These are phyloP conservation scores for Dryocosmus kuriphilus DNA, from an alignment of 2,888 invertebrate species.

Conservation along the genomic window DNA sequence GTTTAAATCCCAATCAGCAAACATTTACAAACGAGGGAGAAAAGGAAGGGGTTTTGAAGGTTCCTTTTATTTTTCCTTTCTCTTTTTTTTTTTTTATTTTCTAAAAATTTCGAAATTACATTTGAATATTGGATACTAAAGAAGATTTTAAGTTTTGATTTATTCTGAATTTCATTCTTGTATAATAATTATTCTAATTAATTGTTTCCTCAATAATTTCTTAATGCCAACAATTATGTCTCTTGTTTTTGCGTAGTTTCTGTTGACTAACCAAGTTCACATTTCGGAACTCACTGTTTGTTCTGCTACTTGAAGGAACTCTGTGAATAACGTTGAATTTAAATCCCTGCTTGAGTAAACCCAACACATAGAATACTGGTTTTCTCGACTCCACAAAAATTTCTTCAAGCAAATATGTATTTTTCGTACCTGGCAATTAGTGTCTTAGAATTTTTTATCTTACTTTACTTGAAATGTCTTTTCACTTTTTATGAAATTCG, in stretches of 20 bases:
- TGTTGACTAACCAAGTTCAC: conserved; percentile 9
- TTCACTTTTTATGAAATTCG: not conserved
- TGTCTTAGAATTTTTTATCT: conserved; percentile 4
- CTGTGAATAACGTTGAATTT: conserved; percentile 10
- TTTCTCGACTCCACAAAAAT: conserved; percentile 12
- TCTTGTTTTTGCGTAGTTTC: conserved; percentile 4
- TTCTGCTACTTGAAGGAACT: conserved; percentile 11
- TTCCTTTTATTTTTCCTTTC: too few species aligned
- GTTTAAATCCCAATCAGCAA: too few species aligned
- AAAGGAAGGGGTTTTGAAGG: too few species aligned
- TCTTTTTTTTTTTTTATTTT: too few species aligned
- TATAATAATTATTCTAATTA: not conserved
- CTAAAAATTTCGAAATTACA: too few species aligned
- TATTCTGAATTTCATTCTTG: too few species aligned
- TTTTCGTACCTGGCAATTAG: not conserved
- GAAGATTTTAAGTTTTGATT: too few species aligned
- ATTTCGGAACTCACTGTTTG: conserved; percentile 23
- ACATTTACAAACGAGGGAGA: too few species aligned
- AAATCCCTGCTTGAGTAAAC: conserved; percentile 7
- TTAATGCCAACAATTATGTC: not conserved
- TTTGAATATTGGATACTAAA: too few species aligned
- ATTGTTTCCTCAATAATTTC: not conserved
- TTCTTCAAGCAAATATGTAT: conserved; percentile 23
- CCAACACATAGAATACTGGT: conserved; percentile 16
- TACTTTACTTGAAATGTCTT: not conserved